Base-by-base conservation (phyloP, 2,797 vertebrate species). In the Enteromius afrohamiltoni region DNA sequence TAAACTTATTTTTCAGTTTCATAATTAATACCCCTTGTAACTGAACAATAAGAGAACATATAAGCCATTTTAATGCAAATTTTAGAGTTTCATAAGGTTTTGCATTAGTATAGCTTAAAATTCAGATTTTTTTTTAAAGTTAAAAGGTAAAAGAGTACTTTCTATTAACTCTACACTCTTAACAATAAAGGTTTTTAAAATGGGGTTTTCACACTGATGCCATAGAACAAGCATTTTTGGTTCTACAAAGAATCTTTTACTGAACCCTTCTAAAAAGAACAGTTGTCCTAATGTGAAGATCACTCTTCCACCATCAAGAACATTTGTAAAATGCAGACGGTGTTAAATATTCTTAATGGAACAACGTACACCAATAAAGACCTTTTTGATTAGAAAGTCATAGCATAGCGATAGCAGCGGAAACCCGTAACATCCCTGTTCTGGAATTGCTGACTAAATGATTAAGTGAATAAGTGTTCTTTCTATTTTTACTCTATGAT, bases 1-100 rank as follows among this genome's bases (percentile, higher is more conserved):
- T 62, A 80, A 80, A 80, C 53, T 0, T 53, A 6, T 34, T 34
- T 81, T 74, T 49, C 29, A 23, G 55, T 81, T 64, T 64, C 55
- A 81, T 17, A 40, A 74, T 64, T 7, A 11, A 23, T 31, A 45
- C 29, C 1, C 9, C 13, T 0, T 60, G 21, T 69, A 40, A n/a
- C 68, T 71, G 40, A 80, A 67, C 77, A 65, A 21, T 40, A 40
- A 40, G 13, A 31, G 26, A 7, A 1, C 16, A 49, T 11, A 29
- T 1, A 71, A 29, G 23, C 11, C 0, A 70, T 17, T 47, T 11
- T 19, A 51, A 26, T 29, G 8, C 2, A 19, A 29, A 47, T 16
- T 29, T 62, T 29, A 62, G 13, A 62, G 8, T 73, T 37, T 34
- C 4, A 49, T 29, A 19, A 14, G 55, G 10, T 58, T 58, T 55